Evolutionary conservation across 2,888 invertebrate species (phyloP).

Genomic region (Anoplius nigerrimus): DNA sequence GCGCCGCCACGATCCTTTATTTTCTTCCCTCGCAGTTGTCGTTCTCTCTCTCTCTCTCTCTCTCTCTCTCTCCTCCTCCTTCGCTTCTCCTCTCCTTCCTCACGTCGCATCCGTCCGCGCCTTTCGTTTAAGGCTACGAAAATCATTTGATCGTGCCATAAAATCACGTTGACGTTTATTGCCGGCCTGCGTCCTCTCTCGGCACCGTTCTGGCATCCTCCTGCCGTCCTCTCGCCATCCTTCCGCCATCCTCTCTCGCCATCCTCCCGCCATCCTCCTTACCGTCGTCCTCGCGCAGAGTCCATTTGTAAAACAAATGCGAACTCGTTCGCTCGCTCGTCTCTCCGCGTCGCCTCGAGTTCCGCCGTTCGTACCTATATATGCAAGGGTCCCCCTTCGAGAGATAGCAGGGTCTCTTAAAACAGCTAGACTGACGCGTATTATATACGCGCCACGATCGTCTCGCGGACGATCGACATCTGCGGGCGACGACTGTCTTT

Average conservation of each 20-base stretch:
- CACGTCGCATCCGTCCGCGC: slow-evolving; percentile 5
- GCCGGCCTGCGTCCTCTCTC: slow-evolving; percentile 19
- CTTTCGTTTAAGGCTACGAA: slow-evolving; percentile 28
- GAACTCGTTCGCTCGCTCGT: slow-evolving; percentile 43
- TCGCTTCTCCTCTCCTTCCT: not conserved
- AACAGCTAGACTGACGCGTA: slow-evolving; percentile 29
- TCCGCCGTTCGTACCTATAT: slow-evolving; percentile 38
- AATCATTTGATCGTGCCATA: slow-evolving; percentile 50
- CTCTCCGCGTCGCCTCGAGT: slow-evolving; percentile 37
- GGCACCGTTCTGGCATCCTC: not conserved
- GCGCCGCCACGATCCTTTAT: not conserved
- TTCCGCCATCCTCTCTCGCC: no score
- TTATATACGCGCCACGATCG: not conserved
- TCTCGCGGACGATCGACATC: not conserved
- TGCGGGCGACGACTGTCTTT: slow-evolving; percentile 3
- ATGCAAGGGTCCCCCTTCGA: slow-evolving; percentile 20
- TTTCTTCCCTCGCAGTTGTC: slow-evolving; percentile 2
- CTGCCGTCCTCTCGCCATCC: slow-evolving; percentile 27
- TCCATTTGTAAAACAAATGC: slow-evolving; percentile 52
- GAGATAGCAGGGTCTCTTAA: slow-evolving; percentile 17
- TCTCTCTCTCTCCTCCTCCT: not conserved
- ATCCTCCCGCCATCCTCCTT: slow-evolving; percentile 19
- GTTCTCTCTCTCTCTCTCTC: slow-evolving; percentile 14
- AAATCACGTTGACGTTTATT: slow-evolving; percentile 52
- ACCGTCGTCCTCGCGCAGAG: slow-evolving; percentile 29